Conservation (phyloP, 2,797 vertebrate genomes). For the Lophotriccus pileatus region DNA sequence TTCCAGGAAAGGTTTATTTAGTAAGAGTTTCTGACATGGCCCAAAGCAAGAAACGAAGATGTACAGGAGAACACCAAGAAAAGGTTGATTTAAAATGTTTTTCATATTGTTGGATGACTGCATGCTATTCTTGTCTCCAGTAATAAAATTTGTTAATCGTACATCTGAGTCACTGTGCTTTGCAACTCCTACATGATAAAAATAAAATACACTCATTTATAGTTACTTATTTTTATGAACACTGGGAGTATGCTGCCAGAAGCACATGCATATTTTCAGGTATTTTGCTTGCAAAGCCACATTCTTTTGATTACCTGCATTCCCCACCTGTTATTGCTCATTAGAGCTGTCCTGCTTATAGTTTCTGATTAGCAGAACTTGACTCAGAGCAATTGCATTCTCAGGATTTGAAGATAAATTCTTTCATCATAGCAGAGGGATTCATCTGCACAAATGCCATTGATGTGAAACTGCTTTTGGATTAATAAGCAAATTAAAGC, state of each 20-base stretch:
- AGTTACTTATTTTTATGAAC: neutral
- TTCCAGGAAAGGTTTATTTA: neutral
- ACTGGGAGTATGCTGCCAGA: neutral
- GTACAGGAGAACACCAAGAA: neutral
- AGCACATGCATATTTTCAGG: neutral
- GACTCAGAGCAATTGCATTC: neutral
- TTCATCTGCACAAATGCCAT: neutral
- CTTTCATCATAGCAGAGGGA: neutral
- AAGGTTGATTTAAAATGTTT: neutral
- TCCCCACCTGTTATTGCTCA: neutral
- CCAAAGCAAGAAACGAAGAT: neutral
- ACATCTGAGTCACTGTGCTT: neutral
- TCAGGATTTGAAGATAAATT: neutral
- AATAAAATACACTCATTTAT: neutral
- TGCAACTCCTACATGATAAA: constrained; percentile 6
- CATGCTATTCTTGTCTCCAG: neutral
- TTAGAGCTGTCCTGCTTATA: neutral
- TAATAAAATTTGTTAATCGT: neutral
- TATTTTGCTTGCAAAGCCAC: neutral
- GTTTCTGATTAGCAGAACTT: constrained; percentile 32
- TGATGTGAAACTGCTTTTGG: neutral
- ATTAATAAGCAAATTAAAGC: constrained; percentile 23
- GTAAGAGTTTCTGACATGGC: neutral
- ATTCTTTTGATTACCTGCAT: neutral
- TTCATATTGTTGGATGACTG: neutral